Base-by-base conservation (phyloP, 2,888 invertebrate genomes). In the Diloba caeruleocephala region DNA sequence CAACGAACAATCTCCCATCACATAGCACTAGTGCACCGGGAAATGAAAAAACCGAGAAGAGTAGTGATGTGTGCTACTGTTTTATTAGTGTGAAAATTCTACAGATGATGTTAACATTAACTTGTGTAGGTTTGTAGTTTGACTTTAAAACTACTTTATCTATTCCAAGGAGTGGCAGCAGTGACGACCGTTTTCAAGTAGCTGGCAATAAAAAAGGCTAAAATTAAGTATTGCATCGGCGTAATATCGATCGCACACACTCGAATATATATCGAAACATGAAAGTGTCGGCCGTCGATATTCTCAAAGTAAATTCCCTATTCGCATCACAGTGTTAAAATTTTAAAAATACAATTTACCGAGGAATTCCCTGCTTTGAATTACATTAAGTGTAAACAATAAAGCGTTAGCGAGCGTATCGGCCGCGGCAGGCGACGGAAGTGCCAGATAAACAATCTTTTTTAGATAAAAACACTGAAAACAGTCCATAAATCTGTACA, bases 321-420 rank as follows among this genome's bases (percentile, higher is more conserved):
- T 79, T 84, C 80, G 77, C 77, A 84, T 76, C 78, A 76, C 70
- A 66, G 79, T 26, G 21, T 87, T 85, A 81, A 85, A 84, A 89
- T 89, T 91, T n/a, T 91, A 90, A 91, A 92, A 92, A 91, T 89
- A 90, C 87, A 87, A 89, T 87, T 89, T 90, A 89, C 88, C 78
- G 77, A 89, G 84, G 91, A 91, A 91, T 91, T 91, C 90, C 91
- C 89, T 92, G 92, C 90, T 88, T 91, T 89, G 92, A 93, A 92
- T 93, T 90, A 90, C 89, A 92, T 92, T 92, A 92, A 90, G 90
- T 90, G 92, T 92, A 91, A 92, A 92, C 91, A 92, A 92, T 91
- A 89, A 90, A 90, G 86, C 85, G 87, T 81, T 87, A 89, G 90
- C 80, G 87, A 86, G 90, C 91, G 91, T 92, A 92, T 92, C 91